Base-by-base conservation (phyloP, 2,113 vertebrate genomes). In the Miniopterus natalensis region DNA sequence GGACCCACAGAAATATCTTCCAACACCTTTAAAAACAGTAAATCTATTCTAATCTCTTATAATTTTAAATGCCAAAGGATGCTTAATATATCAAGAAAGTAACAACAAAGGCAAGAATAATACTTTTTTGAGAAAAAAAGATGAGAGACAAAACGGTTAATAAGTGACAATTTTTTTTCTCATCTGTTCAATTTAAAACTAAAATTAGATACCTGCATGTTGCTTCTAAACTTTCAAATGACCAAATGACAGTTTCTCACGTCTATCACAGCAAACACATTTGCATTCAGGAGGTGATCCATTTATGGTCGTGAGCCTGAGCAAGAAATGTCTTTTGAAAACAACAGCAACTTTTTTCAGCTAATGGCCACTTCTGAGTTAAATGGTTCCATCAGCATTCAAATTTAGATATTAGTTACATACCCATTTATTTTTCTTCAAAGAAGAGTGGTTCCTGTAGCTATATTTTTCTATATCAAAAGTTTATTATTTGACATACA, bases 401-500 rank as follows among this genome's bases (percentile, higher is more conserved):
- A 71, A 53, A 89, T 80, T 68, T 27, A 92, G 83, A 12, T 68
- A 80, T 95, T 57, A 90, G 95, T 90, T 92, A 36, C 92, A 84
- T 45, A 42, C 27, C 65, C 47, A 81, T 90, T 88, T 77, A 84
- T 61, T 94, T 80, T 70, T 71, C 80, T 57, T 77, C 47, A 40
- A 65, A 88, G 31, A 90, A 91, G 95, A 53, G 73, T 36, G 90
- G 59, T 11, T 55, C 57, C 80, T 49, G 57, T 17, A 91, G 96
- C 88, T 92, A n/a, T 18, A 94, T 63, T 83, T 88, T 91, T 68
- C 66, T 65, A 42, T 42, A 87, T 63, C 75, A 47, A 83, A 97
- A 97, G 96, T 98, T 97, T 94, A 81, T 94, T 87, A 70, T 88
- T 92, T 93, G 81, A 89, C 59, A 96, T 74, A 61, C 75, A 84